Evolutionary conservation across 1,140 invertebrate species (phyloP).

Genomic region (Drosophila erecta): DNA sequence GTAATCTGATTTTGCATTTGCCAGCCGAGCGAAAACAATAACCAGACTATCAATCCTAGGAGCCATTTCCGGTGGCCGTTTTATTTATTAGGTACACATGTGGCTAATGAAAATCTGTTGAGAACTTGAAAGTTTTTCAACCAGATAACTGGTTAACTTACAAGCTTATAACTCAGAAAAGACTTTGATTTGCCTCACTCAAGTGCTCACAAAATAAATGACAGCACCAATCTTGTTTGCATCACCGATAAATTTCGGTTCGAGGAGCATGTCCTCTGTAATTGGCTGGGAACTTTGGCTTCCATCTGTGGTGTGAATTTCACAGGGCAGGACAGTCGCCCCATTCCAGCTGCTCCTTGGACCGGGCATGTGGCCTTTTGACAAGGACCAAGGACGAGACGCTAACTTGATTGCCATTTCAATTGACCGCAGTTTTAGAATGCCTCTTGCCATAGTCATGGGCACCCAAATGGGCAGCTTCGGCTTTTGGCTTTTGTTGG

Average conservation of each 20-base stretch:
- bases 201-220: not conserved
- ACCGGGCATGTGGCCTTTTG: conserved; percentile 42
- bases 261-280: conserved; percentile 10
- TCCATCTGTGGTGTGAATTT: conserved; percentile 61
- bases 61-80: conserved; percentile 17
- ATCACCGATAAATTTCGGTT: not conserved
- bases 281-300: conserved; percentile 31
- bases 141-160: too few species aligned
- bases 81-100: not conserved
- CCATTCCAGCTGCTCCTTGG: conserved; percentile 8
- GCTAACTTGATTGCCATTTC: conserved; percentile 83
- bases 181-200: not conserved
- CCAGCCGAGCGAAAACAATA: conserved; percentile 9
- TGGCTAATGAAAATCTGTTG: too few species aligned
- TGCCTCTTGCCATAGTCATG: conserved; percentile 38
- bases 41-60: conserved; percentile 35
- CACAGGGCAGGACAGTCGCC: conserved; percentile 47
- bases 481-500: conserved; percentile 38
- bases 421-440: conserved; percentile 83
- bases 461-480: conserved; percentile 8
- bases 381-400: conserved; percentile 67
- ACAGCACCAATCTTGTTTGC: not conserved
- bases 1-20: conserved; percentile 65
- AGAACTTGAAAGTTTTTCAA: too few species aligned
- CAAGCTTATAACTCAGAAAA: too few species aligned